Evolutionary conservation across 2,797 vertebrate species (phyloP), one percentile per base, ranked within the genome.

Genomic region (Periophthalmus magnuspinnatus): DNA sequence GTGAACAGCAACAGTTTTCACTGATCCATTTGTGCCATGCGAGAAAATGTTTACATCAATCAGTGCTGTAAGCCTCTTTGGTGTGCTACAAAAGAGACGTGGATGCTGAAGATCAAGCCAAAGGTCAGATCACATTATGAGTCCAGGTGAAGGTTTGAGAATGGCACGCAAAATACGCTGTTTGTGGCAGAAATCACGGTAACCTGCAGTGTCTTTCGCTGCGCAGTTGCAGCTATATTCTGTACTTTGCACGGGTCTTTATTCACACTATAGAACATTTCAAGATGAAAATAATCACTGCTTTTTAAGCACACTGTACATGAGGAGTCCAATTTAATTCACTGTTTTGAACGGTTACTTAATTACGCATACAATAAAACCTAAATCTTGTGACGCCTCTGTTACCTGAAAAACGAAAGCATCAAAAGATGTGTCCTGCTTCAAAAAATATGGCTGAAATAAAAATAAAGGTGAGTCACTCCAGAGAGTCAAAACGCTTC

Each of bases 361-460:
- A 36, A 56, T 56, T 56, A 24, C 54, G 10, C 36, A 17, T 33
- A 59, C 17, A 28, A 45, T 65, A 57, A 38, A 72, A 48, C 61
- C 33, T 16, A 56, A 56, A 41, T 0, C 11, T 57, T 69, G 61
- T 70, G 72, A 68, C 47, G 62, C 62, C 45, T 59, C 70, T 77
- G 82, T 89, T 90, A 91, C 88, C 88, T 91, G 85, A 77, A 80
- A 75, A 82, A 67, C 81, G 83, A 76, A n/a, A 68, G 70, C 74
- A 81, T 78, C 78, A 78, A 77, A 85, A 66, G 80, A 54, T 79
- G 82, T 72, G 78, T 86, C 88, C 61, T 79, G 74, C 10, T 78
- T 76, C 83, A 79, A 83, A 61, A n/a, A 84, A 82, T 72, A 64
- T 79, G 68, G 22, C 75, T 84, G 83, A 82, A 86, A 86, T 79